Percentiles rank a stretch among this genome's conserved stretches.
Evolutionary conservation across 2,888 invertebrate genomes (phyloP).

Genomic region (Phrixothrix hirtus): DNA sequence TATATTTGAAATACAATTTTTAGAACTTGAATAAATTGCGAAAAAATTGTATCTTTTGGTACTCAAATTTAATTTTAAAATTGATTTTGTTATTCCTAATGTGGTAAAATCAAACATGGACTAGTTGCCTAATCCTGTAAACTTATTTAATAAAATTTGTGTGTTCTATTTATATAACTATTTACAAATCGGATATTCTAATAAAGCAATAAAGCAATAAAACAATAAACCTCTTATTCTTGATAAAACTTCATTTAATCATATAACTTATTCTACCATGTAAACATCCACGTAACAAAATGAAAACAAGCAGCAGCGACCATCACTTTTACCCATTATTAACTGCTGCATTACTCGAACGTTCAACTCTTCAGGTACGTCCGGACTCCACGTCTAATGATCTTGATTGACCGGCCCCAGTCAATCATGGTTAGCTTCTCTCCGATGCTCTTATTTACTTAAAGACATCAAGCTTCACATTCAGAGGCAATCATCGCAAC

Average conservation of each 20-base stretch:
- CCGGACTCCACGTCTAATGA: conserved; percentile 28
- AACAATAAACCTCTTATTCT: too few species aligned
- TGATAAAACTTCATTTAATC: too few species aligned
- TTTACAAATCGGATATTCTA: neutral
- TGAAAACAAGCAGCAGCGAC: conserved; percentile 11
- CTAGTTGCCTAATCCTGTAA: too few species aligned
- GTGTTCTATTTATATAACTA: conserved; percentile 9
- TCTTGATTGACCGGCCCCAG: conserved; percentile 31
- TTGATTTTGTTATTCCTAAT: too few species aligned
- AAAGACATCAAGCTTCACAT: conserved; percentile 25
- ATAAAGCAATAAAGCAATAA: neutral
- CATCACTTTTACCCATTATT: conserved; percentile 24
- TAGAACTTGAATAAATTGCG: too few species aligned
- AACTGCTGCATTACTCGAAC: conserved; percentile 26
- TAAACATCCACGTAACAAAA: conserved; percentile 4
- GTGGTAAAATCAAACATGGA: too few species aligned
- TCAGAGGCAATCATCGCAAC: conserved; percentile 23
- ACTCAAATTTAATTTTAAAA: too few species aligned
- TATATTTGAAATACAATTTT: too few species aligned
- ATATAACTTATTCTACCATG: too few species aligned
- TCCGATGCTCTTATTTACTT: conserved; percentile 28
- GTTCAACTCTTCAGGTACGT: conserved; percentile 29
- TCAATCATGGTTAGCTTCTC: conserved; percentile 27
- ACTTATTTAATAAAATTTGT: too few species aligned
- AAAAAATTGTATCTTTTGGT: too few species aligned